Conservation (phyloP, 2,797 vertebrate genomes). For the Leptodon cayanensis region DNA sequence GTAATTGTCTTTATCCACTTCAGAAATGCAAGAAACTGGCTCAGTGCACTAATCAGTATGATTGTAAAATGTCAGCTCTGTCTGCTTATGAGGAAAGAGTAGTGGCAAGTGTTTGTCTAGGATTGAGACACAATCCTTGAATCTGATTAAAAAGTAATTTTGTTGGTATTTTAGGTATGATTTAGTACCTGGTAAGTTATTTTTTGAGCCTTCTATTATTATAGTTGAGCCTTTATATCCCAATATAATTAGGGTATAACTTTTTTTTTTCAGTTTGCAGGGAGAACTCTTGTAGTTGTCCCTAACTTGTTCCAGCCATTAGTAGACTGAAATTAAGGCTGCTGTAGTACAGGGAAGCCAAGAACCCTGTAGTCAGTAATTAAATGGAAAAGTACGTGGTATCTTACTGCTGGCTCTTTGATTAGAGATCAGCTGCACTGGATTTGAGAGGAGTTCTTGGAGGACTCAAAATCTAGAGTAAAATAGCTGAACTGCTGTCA, state of each 20-base stretch:
- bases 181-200: neutral
- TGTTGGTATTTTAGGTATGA: neutral
- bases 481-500: neutral
- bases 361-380: neutral
- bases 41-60: neutral
- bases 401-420: neutral
- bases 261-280: neutral
- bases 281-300: neutral
- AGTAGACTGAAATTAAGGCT: neutral
- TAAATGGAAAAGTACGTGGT: neutral
- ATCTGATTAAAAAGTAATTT: neutral
- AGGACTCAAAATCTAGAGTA: neutral
- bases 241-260: neutral
- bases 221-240: neutral
- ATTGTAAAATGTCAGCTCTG: neutral
- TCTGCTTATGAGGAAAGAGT: neutral
- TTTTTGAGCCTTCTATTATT: neutral
- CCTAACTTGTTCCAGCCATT: neutral
- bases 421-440: neutral
- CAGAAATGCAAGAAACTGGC: neutral
- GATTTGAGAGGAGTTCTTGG: neutral
- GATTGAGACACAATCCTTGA: neutral
- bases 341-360: neutral
- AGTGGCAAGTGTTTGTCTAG: neutral
- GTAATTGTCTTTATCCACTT: neutral